Conservation (phyloP, 2,888 invertebrate genomes). For the Cephus spinipes region DNA sequence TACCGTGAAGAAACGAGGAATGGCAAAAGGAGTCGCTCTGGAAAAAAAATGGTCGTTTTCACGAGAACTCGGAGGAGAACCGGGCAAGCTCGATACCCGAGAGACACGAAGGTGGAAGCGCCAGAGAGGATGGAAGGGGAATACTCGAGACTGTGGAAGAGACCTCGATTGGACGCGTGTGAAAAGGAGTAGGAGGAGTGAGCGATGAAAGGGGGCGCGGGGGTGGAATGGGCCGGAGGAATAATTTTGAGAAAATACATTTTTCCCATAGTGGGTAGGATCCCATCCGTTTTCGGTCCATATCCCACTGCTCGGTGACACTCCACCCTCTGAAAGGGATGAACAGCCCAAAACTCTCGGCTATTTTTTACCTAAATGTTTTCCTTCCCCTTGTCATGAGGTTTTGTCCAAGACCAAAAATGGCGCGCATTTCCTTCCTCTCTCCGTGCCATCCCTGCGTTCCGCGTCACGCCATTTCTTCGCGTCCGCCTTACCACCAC, state of each 20-base stretch:
- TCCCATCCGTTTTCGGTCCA: constrained; percentile 50
- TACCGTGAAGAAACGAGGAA: background rate
- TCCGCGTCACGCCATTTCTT: too few relatives aligned
- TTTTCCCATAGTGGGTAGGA: constrained; percentile 39
- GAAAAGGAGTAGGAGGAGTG: constrained; percentile 4
- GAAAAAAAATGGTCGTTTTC: background rate
- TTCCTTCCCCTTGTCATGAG: constrained; percentile 29
- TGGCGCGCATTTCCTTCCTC: constrained; percentile 28
- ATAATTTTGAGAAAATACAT: constrained; percentile 56
- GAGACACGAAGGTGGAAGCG: background rate
- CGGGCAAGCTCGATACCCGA: background rate
- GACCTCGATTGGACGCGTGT: background rate
- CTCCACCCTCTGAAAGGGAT: constrained; percentile 32
- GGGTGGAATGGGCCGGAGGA: constrained; percentile 16
- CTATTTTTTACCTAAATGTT: constrained; percentile 54
- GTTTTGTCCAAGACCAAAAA: constrained; percentile 34
- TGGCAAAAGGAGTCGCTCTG: background rate
- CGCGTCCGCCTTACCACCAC: too few relatives aligned
- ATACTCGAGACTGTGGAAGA: background rate
- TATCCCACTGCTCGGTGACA: constrained; percentile 39
- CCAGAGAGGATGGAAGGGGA: background rate
- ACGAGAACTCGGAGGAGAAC: background rate
- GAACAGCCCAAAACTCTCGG: constrained; percentile 36
- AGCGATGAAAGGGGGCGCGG: constrained; percentile 7
- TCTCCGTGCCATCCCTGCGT: too few relatives aligned